Percentiles rank a stretch among this genome's conserved stretches.
Conservation (phyloP, 2,113 vertebrate genomes). For the Etia nguti region DNA sequence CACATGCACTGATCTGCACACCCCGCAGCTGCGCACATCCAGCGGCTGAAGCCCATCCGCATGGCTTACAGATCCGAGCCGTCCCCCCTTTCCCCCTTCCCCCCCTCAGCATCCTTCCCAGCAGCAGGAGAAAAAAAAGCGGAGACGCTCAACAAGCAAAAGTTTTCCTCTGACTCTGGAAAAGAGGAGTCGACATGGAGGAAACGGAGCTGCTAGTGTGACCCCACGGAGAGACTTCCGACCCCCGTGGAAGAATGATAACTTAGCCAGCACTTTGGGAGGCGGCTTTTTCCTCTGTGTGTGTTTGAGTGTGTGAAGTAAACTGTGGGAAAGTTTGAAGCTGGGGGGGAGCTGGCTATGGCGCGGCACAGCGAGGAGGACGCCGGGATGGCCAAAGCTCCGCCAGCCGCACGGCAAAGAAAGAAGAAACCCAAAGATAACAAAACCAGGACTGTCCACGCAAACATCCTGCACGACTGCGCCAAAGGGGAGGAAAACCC, state of each 20-base stretch:
- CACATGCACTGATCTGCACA: background rate
- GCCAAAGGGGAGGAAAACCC: slow-evolving; percentile 68
- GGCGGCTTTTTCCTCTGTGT: background rate
- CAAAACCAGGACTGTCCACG: slow-evolving; percentile 78
- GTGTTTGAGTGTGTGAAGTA: background rate
- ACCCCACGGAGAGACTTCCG: background rate
- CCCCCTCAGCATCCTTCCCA: slow-evolving; percentile 67
- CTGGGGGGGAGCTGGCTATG: slow-evolving; percentile 58
- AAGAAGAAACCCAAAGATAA: slow-evolving; percentile 76
- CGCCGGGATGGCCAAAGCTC: slow-evolving; percentile 50
- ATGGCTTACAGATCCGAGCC: slow-evolving; percentile 1
- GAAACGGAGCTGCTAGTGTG: slow-evolving; percentile 26
- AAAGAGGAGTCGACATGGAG: slow-evolving; percentile 55
- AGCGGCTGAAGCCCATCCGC: background rate
- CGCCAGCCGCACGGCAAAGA: slow-evolving; percentile 65
- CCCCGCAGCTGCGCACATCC: accelerated
- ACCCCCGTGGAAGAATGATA: slow-evolving; percentile 59
- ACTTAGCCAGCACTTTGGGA: slow-evolving; percentile 38
- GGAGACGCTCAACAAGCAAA: slow-evolving; percentile 58
- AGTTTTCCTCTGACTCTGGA: slow-evolving; percentile 51
- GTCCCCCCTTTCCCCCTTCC: background rate
- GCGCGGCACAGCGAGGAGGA: slow-evolving; percentile 67
- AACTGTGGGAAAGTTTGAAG: slow-evolving; percentile 63
- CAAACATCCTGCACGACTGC: slow-evolving; percentile 72
- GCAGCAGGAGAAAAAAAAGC: background rate